These are phyloP conservation scores for Litocranius walleri DNA, from an alignment of 2,113 vertebrate genomes.

Conservation along the genomic window DNA sequence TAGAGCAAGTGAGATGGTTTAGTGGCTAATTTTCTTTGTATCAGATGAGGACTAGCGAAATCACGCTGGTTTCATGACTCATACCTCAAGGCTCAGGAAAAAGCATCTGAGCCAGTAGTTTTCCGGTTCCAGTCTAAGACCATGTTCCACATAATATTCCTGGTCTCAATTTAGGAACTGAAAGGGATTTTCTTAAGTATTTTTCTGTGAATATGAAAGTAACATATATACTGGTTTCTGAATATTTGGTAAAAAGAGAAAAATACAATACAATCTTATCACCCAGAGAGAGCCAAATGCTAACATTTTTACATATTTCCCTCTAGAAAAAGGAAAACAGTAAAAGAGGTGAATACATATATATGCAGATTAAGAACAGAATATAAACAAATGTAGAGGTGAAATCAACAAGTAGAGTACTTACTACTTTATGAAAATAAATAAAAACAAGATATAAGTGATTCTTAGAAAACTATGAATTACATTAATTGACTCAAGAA, in stretches of 20 bases:
- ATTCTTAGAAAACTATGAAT: slow-evolving; percentile 5
- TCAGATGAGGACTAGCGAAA: neutral
- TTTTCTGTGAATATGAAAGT: neutral
- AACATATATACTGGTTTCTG: neutral
- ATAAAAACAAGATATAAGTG: neutral
- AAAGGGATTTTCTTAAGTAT: neutral
- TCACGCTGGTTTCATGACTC: neutral
- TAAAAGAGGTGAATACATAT: neutral
- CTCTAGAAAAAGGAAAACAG: neutral
- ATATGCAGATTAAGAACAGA: neutral
- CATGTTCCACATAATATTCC: neutral
- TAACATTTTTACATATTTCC: slow-evolving; percentile 13
- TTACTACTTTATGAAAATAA: slow-evolving; percentile 19
- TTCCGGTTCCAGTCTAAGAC: neutral
- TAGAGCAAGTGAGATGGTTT: neutral
- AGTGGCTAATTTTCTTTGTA: neutral
- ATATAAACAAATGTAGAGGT: neutral
- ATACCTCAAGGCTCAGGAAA: neutral
- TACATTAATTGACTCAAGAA: neutral
- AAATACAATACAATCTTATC: neutral
- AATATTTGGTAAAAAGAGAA: neutral
- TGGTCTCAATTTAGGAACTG: neutral
- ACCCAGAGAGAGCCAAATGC: neutral
- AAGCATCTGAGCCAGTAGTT: neutral
- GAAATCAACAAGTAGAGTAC: neutral